Conservation (phyloP, 2,888 invertebrate genomes). For the Pristionchus maxplancki region DNA sequence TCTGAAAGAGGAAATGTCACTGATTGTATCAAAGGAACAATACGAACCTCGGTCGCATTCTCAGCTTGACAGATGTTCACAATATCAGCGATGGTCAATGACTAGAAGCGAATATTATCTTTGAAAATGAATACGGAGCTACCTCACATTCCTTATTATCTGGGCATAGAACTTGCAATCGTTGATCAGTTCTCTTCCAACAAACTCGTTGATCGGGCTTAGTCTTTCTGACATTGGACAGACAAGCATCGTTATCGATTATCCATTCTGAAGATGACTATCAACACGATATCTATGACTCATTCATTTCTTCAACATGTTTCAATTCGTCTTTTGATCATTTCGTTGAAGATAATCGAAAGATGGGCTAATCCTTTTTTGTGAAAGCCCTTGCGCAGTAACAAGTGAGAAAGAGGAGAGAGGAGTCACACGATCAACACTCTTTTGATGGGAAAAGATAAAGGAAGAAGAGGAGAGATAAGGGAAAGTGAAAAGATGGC, state of each 20-base stretch:
- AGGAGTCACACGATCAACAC: slow-evolving; percentile 20
- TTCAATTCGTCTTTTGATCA: neutral
- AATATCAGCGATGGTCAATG: neutral
- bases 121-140: neutral
- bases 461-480: neutral
- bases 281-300: too few species aligned
- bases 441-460: neutral
- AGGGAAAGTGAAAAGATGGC: slow-evolving; percentile 30
- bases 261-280: neutral
- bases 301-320: neutral
- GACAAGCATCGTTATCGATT: neutral
- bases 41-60: neutral
- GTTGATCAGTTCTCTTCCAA: slow-evolving; percentile 31
- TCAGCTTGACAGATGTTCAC: neutral
- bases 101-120: neutral
- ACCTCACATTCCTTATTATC: slow-evolving; percentile 41
- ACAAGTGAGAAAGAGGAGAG: neutral
- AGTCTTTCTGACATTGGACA: neutral
- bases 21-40: neutral
- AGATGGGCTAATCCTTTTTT: slow-evolving; percentile 10
- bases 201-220: neutral
- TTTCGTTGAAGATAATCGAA: neutral
- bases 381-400: neutral
- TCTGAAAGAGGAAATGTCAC: neutral
- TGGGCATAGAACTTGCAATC: slow-evolving; percentile 17